Percentiles rank a stretch among this genome's conserved stretches.
Conservation (phyloP, 2,113 vertebrate species). For the Gasterosteus aculeatus region DNA sequence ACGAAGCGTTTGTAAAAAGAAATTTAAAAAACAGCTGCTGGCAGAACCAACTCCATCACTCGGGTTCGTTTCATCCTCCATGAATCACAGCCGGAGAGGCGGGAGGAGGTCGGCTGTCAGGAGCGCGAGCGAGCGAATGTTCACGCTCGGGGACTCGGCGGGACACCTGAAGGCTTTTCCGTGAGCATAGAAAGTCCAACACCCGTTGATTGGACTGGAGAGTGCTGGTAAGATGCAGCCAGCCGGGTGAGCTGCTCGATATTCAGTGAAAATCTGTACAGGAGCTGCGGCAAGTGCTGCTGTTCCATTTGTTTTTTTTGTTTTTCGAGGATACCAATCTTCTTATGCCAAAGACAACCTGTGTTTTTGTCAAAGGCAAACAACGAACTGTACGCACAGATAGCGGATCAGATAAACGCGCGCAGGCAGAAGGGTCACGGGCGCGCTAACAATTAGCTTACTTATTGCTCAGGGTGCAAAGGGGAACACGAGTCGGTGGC, state of each 20-base stretch:
- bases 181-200: conserved; percentile 20
- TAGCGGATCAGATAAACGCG: too few relatives aligned
- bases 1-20: background rate
- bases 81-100: background rate
- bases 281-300: too few relatives aligned
- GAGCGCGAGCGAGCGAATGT: background rate
- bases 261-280: background rate
- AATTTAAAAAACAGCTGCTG: background rate
- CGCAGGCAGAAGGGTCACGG: too few relatives aligned
- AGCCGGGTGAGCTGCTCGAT: background rate
- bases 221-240: background rate
- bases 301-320: background rate
- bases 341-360: background rate
- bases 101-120: too few relatives aligned
- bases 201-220: background rate
- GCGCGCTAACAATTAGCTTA: too few relatives aligned
- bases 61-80: background rate
- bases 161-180: conserved; percentile 27
- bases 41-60: background rate
- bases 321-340: background rate
- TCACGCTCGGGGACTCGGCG: conserved; percentile 24
- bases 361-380: too few relatives aligned
- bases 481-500: too few relatives aligned
- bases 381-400: too few relatives aligned
- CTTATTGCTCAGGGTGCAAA: too few relatives aligned